Conservation (phyloP, 35 echinoderm and acorn worm species). For the Apostichopus parvimensis region DNA sequence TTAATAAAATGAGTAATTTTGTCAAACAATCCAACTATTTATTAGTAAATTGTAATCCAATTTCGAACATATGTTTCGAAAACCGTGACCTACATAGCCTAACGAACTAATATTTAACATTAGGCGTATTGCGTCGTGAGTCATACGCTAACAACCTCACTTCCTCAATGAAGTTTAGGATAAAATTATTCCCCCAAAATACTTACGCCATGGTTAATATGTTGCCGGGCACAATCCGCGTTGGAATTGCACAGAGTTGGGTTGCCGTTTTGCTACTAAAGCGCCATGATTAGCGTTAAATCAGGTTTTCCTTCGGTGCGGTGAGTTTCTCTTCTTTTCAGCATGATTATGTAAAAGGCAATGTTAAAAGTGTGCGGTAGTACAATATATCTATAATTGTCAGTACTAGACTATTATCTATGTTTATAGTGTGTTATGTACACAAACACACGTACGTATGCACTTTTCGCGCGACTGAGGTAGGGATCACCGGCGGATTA, state of each 20-base stretch:
- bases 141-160: background rate
- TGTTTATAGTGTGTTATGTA: background rate
- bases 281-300: slow-evolving; percentile 48
- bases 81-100: no score
- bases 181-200: background rate
- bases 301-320: slow-evolving; percentile 45
- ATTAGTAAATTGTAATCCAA: no score
- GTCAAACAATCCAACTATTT: no score
- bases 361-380: no score
- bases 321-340: slow-evolving; percentile 34
- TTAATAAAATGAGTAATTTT: no score
- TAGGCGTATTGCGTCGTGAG: no score
- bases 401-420: no score
- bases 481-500: background rate
- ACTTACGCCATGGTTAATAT: slow-evolving; percentile 54
- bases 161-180: background rate
- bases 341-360: background rate
- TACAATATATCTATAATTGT: no score
- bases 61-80: no score
- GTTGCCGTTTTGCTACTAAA: slow-evolving; percentile 38
- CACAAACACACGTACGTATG: background rate
- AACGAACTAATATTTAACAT: no score
- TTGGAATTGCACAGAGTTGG: slow-evolving; percentile 37
- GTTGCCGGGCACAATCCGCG: slow-evolving; percentile 43
- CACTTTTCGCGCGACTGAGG: background rate